Evolutionary conservation across 2,797 vertebrate genomes (phyloP), one percentile per base, ranked within the genome.

Genomic region (Argentina silus): DNA sequence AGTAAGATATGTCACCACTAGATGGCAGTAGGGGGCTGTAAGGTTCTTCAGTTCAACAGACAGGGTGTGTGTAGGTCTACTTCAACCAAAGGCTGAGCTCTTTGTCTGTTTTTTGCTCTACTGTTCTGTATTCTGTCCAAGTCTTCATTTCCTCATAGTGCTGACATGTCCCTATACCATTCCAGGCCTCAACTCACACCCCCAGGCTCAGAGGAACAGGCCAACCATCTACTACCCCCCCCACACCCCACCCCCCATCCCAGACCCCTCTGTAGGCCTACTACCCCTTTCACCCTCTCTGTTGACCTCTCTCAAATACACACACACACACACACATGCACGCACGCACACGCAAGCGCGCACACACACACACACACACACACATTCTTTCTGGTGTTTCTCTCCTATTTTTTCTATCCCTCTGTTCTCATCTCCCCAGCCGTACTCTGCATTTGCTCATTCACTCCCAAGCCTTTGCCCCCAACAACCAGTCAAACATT

Each of bases 21-120:
- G 80, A 69, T 70, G 78, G 76, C 53, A 56, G 50, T 3, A 78
- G 47, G 11, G 59, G 55, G 47, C 72, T 48, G 57, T n/a, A 23
- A 14, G 21, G 17, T 55, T 23, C 44, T 14, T 6, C 57, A 7
- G 9, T 12, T 6, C 6, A 27, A 15, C 9, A 15, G 8, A 12
- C 4, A 3, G 9, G 36, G 45, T 11, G 44, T 6, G 7, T 61
- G 42, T 2, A n/a, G 10, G 45, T 15, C 1, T 67, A 10, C 17
- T 59, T 17, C 1, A 23, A 59, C 56, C 8, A 19, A 19, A 57
- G 64, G 19, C 17, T 66, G 64, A 45, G 62, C 17, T 64, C 15
- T 43, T 7, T 42, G 27, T 62, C 60, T 17, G 48, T 36, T 67
- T 36, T 67, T 17, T 15, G 14, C 12, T 67, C 11, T 14, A 21